These are phyloP conservation scores for Lates japonicus DNA, from an alignment of 2,797 vertebrate species.

Conservation along the genomic window DNA sequence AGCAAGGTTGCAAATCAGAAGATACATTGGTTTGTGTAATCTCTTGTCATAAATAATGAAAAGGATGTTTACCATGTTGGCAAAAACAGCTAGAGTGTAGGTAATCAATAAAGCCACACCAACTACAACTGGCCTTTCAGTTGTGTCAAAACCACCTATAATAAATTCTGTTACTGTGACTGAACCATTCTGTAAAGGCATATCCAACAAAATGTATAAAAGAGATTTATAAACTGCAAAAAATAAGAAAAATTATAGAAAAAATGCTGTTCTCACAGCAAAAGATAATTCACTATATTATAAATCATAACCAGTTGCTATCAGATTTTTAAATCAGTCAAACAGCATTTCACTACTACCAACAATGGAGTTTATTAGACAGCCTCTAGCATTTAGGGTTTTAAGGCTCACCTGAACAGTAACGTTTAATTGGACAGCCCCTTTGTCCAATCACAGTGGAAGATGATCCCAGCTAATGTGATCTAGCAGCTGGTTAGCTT, in stretches of 20 bases:
- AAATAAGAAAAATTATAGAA: neutral
- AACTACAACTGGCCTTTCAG: constrained; percentile 2
- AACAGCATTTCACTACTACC: neutral
- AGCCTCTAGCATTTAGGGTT: neutral
- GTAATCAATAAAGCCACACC: constrained; percentile 30
- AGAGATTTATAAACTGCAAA: neutral
- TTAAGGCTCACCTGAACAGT: neutral
- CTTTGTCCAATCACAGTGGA: neutral
- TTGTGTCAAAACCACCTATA: constrained; percentile 40
- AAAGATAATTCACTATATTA: neutral
- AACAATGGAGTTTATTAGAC: neutral
- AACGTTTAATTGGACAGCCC: neutral
- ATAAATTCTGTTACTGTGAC: constrained; percentile 35
- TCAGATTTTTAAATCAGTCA: neutral
- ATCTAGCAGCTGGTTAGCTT: neutral
- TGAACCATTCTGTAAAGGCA: constrained; percentile 40
- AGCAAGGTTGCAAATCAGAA: constrained; percentile 75
- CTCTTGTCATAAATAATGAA: constrained; percentile 66
- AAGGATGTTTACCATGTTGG: constrained; percentile 53
- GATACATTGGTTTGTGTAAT: constrained; percentile 78
- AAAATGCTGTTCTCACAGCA: neutral
- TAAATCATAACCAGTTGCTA: neutral
- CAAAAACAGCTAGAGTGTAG: neutral
- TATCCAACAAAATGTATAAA: constrained; percentile 19
- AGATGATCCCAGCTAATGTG: neutral